Evolutionary conservation across 1,140 invertebrate species (phyloP).

Genomic region (Gonatopus flavifemur): DNA sequence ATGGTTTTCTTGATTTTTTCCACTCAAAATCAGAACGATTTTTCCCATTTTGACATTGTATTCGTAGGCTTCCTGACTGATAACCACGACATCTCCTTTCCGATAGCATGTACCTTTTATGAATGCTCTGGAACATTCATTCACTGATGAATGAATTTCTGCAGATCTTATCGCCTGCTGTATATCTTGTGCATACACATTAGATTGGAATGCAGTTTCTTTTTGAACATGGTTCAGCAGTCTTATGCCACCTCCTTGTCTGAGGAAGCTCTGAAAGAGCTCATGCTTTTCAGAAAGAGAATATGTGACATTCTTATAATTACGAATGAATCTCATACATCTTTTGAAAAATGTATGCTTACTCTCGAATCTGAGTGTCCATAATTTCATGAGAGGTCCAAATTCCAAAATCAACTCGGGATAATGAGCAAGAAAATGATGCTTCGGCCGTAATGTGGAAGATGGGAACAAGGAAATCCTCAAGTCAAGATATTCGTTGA

Average conservation of each 20-base stretch:
- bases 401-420: too few species aligned
- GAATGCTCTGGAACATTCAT: too few species aligned
- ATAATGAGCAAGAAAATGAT: conserved; percentile 10
- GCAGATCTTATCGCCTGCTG: too few species aligned
- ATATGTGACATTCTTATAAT: neutral
- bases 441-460: conserved; percentile 7
- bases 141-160: too few species aligned
- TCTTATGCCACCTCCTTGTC: neutral
- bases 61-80: neutral
- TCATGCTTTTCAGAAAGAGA: neutral
- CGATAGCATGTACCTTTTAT: neutral
- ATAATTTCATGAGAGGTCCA: too few species aligned
- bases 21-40: conserved; percentile 10
- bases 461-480: neutral
- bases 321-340: neutral
- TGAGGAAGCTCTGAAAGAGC: too few species aligned
- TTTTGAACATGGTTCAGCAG: too few species aligned
- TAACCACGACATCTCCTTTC: neutral
- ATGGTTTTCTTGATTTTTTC: conserved; percentile 12
- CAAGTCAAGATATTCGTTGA: conserved; percentile 8
- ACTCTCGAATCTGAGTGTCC: too few species aligned
- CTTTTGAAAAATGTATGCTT: too few species aligned
- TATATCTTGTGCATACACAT: too few species aligned
- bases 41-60: neutral
- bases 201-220: too few species aligned